A percentile compares a stretch with the other conserved stretches of the same genome.
phyloP scores from a whole-genome alignment of 2,113 vertebrate species.

The Hipposideros armiger region DNA sequence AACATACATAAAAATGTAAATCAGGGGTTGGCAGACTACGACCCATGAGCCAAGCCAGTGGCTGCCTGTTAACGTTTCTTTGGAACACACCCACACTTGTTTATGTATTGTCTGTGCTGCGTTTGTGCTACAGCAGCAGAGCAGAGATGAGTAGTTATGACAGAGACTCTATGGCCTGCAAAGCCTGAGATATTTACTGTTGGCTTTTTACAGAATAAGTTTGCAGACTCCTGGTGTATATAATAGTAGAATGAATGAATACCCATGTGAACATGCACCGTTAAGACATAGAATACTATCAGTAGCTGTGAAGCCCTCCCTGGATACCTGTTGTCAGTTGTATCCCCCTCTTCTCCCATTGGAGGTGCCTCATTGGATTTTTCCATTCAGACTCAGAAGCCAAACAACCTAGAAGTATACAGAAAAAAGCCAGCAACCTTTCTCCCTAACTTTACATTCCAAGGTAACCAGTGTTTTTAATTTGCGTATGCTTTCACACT shows the following conservation, averaged over 20 bases:
- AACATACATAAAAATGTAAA: slow-evolving; percentile 14
- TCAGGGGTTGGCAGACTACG: not conserved
- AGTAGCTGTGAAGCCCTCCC: not conserved
- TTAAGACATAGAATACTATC: not conserved
- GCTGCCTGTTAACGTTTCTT: not conserved
- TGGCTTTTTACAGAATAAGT: not conserved
- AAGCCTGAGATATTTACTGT: slow-evolving; percentile 12
- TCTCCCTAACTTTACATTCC: slow-evolving; percentile 12
- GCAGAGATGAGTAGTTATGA: slow-evolving; percentile 12
- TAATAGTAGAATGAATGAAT: not conserved
- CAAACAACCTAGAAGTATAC: not conserved
- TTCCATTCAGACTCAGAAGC: slow-evolving; percentile 35
- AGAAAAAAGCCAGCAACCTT: not conserved
- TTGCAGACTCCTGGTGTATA: not conserved
- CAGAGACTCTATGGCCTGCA: not conserved
- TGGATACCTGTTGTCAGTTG: not conserved
- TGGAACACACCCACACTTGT: not conserved
- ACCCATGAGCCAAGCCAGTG: not conserved
- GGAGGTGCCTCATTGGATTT: not conserved
- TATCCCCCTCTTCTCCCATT: not conserved
- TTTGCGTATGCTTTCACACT: not conserved
- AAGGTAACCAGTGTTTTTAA: not conserved
- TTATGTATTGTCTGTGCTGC: not conserved
- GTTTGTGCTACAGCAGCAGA: not conserved
- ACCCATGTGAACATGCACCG: not conserved